A percentile compares a stretch with the other conserved stretches of the same genome.
Conservation (phyloP, 2,113 vertebrate species). For the Dendropsophus ebraccatus region DNA sequence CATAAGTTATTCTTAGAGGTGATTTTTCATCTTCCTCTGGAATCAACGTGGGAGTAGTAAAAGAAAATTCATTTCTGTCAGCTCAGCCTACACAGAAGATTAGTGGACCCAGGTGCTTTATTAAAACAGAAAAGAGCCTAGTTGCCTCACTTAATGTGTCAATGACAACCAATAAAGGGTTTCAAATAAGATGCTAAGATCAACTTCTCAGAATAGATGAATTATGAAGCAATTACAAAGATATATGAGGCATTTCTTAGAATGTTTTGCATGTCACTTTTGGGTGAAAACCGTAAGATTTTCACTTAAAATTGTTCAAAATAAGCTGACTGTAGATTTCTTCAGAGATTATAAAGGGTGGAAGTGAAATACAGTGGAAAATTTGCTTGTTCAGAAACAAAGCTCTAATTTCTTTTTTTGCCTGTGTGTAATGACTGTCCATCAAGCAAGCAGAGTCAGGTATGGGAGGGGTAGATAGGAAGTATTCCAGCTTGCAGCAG, state of each 20-base stretch:
- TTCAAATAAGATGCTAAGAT: background rate
- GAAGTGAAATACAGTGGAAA: background rate
- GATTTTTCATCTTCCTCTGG: slow-evolving; percentile 40
- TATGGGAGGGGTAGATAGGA: no score
- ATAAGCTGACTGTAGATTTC: background rate
- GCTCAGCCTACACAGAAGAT: slow-evolving; percentile 41
- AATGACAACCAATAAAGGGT: background rate
- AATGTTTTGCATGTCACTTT: background rate
- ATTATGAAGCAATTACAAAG: background rate
- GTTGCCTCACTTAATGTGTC: background rate
- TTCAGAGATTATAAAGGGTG: background rate
- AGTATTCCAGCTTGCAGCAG: no score
- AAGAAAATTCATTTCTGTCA: slow-evolving; percentile 40
- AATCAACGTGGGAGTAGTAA: slow-evolving; percentile 43
- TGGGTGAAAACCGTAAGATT: background rate
- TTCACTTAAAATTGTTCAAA: background rate
- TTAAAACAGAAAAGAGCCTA: background rate
- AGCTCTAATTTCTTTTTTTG: background rate
- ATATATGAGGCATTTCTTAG: background rate
- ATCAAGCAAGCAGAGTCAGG: no score
- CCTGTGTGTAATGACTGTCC: background rate
- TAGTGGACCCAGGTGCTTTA: slow-evolving; percentile 47
- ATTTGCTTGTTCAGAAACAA: background rate
- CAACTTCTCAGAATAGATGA: background rate
- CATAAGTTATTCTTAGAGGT: slow-evolving; percentile 36